Evolutionary conservation across 1,140 invertebrate genomes (phyloP).

Genomic region (Bombyx mandarina): DNA sequence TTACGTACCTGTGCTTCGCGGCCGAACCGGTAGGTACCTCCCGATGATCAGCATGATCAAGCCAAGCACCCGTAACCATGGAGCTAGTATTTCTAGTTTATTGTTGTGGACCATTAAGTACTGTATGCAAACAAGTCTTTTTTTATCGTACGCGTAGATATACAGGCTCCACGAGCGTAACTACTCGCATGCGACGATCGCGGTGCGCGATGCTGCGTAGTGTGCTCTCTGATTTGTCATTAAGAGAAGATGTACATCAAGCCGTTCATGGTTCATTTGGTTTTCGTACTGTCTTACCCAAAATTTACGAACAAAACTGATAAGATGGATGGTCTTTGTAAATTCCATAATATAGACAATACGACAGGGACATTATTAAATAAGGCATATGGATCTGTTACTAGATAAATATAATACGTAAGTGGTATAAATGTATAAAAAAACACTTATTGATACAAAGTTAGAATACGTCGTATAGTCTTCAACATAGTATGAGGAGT

Average conservation of each 20-base stretch:
- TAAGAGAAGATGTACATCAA: slow-evolving; percentile 41
- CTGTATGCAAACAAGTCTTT: no score
- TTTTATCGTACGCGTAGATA: slow-evolving; percentile 1
- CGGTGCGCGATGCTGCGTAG: slow-evolving; percentile 53
- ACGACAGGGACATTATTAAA: no score
- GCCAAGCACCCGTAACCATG: slow-evolving; percentile 31
- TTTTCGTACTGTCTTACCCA: no score
- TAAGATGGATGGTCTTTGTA: no score
- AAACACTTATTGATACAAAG: no score
- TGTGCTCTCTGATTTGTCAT: slow-evolving; percentile 44
- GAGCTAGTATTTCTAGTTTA: slow-evolving; percentile 10
- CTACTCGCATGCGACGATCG: slow-evolving; percentile 63
- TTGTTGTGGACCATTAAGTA: background rate
- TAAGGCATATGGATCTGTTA: no score
- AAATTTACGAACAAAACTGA: no score
- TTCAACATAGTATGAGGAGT: no score
- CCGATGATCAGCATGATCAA: slow-evolving; percentile 43
- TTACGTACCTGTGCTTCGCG: slow-evolving; percentile 27
- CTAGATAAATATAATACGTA: no score
- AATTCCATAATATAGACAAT: no score
- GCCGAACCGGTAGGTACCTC: slow-evolving; percentile 7
- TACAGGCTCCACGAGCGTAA: slow-evolving; percentile 18
- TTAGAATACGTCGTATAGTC: no score
- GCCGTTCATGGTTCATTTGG: background rate
- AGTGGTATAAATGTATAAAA: no score